Conservation (phyloP, 2,888 invertebrate species). For the Eupithecia centaureata region DNA sequence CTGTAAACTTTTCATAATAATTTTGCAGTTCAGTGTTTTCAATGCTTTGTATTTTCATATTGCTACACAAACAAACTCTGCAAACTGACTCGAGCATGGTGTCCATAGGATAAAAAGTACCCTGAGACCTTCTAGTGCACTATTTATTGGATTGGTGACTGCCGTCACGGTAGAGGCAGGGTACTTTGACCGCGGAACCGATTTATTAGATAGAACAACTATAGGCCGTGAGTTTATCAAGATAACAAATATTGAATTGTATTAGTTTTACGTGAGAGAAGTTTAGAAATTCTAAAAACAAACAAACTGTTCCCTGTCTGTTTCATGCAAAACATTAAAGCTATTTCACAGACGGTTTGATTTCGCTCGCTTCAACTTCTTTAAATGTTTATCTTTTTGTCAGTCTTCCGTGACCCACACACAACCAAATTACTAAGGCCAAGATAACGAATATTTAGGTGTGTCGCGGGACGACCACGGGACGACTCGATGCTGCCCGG, state of each 20-base stretch:
- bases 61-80: slow-evolving; percentile 26
- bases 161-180: neutral
- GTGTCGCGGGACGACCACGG: no score
- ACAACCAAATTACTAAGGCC: no score
- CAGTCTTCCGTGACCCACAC: neutral
- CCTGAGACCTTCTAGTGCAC: neutral
- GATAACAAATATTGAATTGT: neutral
- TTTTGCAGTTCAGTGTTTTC: slow-evolving; percentile 22
- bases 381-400: neutral
- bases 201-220: neutral
- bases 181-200: neutral
- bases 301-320: no score
- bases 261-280: neutral
- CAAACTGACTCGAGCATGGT: slow-evolving; percentile 18
- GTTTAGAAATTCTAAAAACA: neutral
- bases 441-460: neutral
- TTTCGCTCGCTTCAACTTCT: no score
- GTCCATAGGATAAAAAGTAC: neutral
- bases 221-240: neutral
- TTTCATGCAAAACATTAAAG: neutral
- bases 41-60: slow-evolving; percentile 22
- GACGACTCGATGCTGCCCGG: no score
- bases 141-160: neutral
- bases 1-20: slow-evolving; percentile 21
- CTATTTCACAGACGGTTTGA: neutral